A percentile compares a stretch with the other conserved stretches of the same genome.
These are phyloP conservation scores for Lindbergichthys nudifrons DNA, from an alignment of 2,797 vertebrate genomes.

Conservation along the genomic window DNA sequence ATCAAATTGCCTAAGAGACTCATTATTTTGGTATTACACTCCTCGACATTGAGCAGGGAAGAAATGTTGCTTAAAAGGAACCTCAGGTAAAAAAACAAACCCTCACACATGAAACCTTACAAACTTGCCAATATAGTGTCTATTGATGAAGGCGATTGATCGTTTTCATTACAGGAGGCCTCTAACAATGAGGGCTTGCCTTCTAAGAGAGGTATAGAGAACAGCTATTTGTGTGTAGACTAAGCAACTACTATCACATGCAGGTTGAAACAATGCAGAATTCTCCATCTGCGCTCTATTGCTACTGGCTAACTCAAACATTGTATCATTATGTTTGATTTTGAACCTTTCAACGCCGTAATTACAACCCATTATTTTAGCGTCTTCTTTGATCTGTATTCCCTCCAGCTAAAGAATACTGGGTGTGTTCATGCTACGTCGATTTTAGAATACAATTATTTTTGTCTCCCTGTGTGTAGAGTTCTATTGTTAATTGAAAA, in stretches of 20 bases:
- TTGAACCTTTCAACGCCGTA: constrained; percentile 81
- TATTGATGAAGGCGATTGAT: constrained; percentile 30
- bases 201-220: constrained; percentile 14
- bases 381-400: constrained; percentile 80
- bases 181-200: constrained; percentile 22
- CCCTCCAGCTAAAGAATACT: constrained; percentile 68
- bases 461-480: constrained; percentile 52
- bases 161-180: constrained; percentile 25
- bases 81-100: constrained; percentile 36
- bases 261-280: constrained; percentile 63
- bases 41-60: constrained; percentile 56
- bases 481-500: constrained; percentile 75
- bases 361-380: constrained; percentile 79
- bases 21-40: constrained; percentile 73
- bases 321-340: constrained; percentile 80
- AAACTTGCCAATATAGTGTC: constrained; percentile 14
- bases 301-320: constrained; percentile 77
- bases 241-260: constrained; percentile 58
- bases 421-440: constrained; percentile 64
- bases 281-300: constrained; percentile 55
- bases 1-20: constrained; percentile 68
- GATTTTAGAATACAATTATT: constrained; percentile 79
- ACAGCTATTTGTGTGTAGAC: constrained; percentile 40
- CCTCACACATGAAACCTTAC: constrained; percentile 36
- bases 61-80: constrained; percentile 52